Evolutionary conservation across 2,888 invertebrate genomes (phyloP).

Genomic region (Phania funesta): DNA sequence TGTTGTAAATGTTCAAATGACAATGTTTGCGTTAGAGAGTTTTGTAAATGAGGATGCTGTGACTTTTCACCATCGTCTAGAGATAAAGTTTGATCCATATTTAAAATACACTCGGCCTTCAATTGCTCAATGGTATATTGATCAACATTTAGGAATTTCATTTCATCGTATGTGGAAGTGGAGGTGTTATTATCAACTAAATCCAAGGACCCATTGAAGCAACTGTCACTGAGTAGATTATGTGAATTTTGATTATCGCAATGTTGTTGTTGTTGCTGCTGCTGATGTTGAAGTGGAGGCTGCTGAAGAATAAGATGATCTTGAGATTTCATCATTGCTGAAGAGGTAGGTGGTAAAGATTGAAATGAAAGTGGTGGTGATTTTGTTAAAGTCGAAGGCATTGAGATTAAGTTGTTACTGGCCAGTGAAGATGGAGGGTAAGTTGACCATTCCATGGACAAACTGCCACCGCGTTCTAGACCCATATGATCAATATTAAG

Average conservation of each 20-base stretch:
- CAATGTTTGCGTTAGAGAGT: conserved; percentile 25
- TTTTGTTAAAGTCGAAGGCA: conserved; percentile 64
- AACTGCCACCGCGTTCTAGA: conserved; percentile 77
- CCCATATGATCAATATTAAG: conserved; percentile 80
- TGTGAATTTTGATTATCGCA: conserved; percentile 40
- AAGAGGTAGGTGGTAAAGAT: conserved; percentile 51
- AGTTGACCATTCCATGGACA: conserved; percentile 80
- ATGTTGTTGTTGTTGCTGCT: conserved; percentile 61
- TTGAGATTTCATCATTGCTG: conserved; percentile 50
- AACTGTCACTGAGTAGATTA: conserved; percentile 56
- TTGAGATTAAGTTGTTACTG: conserved; percentile 57
- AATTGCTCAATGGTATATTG: conserved; percentile 80
- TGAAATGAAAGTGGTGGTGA: conserved; percentile 68
- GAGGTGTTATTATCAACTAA: conserved; percentile 73
- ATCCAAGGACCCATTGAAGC: conserved; percentile 72
- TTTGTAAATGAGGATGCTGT: conserved; percentile 33
- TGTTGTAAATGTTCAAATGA: conserved; percentile 51
- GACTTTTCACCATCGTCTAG: conserved; percentile 71
- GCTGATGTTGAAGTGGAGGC: conserved; percentile 48
- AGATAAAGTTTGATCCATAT: conserved; percentile 78
- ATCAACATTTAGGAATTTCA: conserved; percentile 80
- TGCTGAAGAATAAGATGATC: conserved; percentile 46
- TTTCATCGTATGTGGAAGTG: conserved; percentile 79
- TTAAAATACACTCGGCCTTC: conserved; percentile 80
- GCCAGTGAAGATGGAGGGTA: conserved; percentile 70